These are phyloP conservation scores for Bergia puertoricense DNA, from an alignment of 92 coral and sea anemone genomes.

Conservation along the genomic window DNA sequence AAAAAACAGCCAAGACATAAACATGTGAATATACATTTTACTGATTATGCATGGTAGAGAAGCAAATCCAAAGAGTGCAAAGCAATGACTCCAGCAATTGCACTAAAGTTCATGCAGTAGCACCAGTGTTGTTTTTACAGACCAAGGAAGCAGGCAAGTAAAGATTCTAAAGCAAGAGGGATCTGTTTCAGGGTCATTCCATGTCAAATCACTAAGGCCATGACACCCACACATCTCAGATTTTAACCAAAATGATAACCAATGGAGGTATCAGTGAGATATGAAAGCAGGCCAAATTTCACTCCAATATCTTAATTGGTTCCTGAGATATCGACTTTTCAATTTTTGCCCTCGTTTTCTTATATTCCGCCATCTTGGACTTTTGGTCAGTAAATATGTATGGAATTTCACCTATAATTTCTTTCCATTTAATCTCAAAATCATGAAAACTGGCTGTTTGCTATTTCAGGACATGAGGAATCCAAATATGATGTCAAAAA, in stretches of 20 bases:
- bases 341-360: neutral
- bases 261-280: conserved; percentile 44
- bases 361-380: conserved; percentile 22
- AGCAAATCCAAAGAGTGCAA: too few relatives aligned
- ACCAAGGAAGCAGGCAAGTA: too few relatives aligned
- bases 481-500: conserved; percentile 47
- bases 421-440: conserved; percentile 20
- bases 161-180: too few relatives aligned
- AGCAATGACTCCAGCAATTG: too few relatives aligned
- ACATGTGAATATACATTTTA: too few relatives aligned
- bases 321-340: conserved; percentile 40
- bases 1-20: too few relatives aligned
- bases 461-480: conserved; percentile 46
- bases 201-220: conserved; percentile 35
- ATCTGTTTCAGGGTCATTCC: conserved; percentile 34
- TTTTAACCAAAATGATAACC: conserved; percentile 50
- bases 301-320: conserved; percentile 39
- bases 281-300: conserved; percentile 50
- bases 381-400: conserved; percentile 29
- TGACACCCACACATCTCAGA: conserved; percentile 47
- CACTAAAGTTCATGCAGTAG: too few relatives aligned
- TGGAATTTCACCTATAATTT: conserved; percentile 25
- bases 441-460: conserved; percentile 39
- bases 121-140: too few relatives aligned
- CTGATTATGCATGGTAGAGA: too few relatives aligned